Percentiles rank a stretch among this genome's conserved stretches.
Conservation (phyloP, 1,140 invertebrate species). For the Druon quercuslanigerum region DNA sequence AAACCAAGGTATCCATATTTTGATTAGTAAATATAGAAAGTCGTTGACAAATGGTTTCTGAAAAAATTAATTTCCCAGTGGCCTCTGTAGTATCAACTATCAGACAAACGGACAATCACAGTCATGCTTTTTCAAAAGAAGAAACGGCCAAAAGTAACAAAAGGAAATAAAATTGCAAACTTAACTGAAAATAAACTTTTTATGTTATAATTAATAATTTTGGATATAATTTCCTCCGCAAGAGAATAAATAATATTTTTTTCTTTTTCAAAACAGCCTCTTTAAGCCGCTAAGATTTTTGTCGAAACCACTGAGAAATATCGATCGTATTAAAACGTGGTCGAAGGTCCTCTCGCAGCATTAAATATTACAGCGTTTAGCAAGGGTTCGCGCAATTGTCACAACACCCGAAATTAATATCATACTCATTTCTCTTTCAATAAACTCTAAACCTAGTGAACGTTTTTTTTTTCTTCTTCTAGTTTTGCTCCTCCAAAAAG, state of each 20-base stretch:
- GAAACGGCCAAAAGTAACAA: background rate
- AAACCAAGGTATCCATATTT: background rate
- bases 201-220: background rate
- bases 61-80: slow-evolving; percentile 12
- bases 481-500: slow-evolving; percentile 46
- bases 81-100: background rate
- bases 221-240: background rate
- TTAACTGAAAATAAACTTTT: background rate
- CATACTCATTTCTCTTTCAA: slow-evolving; percentile 29
- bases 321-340: background rate
- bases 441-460: slow-evolving; percentile 61
- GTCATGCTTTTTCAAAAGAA: background rate
- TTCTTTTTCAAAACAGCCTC: background rate
- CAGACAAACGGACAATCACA: background rate
- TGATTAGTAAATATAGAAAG: slow-evolving; percentile 5
- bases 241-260: background rate
- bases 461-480: slow-evolving; percentile 58
- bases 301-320: background rate
- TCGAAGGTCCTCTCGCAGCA: slow-evolving; percentile 25
- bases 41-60: background rate
- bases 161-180: background rate
- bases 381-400: slow-evolving; percentile 35
- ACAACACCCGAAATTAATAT: slow-evolving; percentile 23
- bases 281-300: background rate
- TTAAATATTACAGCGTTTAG: background rate